Evolutionary conservation across 1,140 invertebrate genomes (phyloP).

Genomic region (Lordiphosa collinella): DNA sequence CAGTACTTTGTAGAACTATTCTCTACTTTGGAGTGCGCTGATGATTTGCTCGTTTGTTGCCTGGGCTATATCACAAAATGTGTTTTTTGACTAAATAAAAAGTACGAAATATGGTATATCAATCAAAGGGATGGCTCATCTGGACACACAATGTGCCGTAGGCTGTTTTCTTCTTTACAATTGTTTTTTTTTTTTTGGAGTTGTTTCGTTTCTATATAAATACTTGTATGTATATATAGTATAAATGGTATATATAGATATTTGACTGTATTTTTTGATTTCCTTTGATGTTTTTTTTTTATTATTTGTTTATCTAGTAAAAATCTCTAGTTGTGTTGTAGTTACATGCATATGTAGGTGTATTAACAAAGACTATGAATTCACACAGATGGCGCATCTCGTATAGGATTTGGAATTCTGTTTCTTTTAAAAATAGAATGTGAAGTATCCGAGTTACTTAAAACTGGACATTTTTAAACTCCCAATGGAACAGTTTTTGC

Average conservation of each 20-base stretch:
- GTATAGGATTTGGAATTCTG: no score
- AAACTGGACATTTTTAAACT: no score
- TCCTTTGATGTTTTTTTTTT: conserved; percentile 3
- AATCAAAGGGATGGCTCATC: no score
- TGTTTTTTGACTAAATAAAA: background rate
- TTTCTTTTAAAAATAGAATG: no score
- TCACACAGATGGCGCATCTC: no score
- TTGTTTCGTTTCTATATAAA: background rate
- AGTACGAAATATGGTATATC: no score
- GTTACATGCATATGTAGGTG: background rate
- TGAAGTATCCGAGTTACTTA: no score
- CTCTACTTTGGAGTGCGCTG: background rate
- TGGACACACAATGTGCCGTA: background rate
- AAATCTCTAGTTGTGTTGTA: conserved; percentile 14
- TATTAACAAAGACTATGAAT: no score
- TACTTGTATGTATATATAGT: background rate
- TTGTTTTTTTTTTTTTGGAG: conserved; percentile 1
- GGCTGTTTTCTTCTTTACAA: background rate
- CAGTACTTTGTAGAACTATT: background rate
- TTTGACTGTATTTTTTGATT: conserved; percentile 17
- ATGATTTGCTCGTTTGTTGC: conserved; percentile 3
- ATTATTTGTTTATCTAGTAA: conserved; percentile 25
- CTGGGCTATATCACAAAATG: conserved; percentile 15
- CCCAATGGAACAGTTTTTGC: no score
- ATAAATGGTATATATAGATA: conserved; percentile 2